These are phyloP conservation scores for Anhinga anhinga DNA, from an alignment of 2,113 vertebrate genomes.

Conservation along the genomic window DNA sequence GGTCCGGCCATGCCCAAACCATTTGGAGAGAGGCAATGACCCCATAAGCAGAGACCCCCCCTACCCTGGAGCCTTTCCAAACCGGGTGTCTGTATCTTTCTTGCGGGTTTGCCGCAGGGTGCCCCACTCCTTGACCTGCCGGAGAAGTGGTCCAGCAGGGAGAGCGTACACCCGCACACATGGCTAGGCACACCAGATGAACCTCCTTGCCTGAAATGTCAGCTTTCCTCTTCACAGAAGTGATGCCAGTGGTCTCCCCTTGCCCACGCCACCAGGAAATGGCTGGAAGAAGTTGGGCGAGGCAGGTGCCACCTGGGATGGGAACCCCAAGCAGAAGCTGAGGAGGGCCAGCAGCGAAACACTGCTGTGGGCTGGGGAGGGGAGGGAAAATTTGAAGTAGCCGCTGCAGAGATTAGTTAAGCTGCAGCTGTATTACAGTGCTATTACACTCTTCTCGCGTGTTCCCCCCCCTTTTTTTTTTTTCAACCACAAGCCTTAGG, in stretches of 20 bases:
- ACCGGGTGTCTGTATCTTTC: background rate
- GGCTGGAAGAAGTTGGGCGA: background rate
- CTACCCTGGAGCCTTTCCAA: background rate
- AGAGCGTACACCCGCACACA: background rate
- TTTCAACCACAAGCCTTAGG: background rate
- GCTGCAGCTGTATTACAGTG: background rate
- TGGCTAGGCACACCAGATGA: background rate
- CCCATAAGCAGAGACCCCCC: background rate
- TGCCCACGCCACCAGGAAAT: rapidly evolving
- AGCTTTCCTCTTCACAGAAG: background rate
- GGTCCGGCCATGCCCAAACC: rapidly evolving
- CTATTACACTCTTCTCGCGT: background rate
- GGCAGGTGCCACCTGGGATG: background rate
- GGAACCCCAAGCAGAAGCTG: background rate
- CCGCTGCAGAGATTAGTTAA: background rate
- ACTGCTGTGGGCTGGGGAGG: background rate
- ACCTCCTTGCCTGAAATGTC: background rate
- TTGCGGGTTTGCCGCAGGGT: background rate
- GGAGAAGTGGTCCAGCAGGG: background rate
- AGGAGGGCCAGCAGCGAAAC: rapidly evolving
- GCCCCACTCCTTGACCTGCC: background rate
- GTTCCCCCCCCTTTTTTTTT: background rate
- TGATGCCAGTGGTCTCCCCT: background rate
- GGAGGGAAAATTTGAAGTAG: background rate
- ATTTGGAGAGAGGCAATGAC: background rate